These are phyloP conservation scores for Riparia riparia DNA, from an alignment of 2,113 vertebrate genomes.

Conservation along the genomic window DNA sequence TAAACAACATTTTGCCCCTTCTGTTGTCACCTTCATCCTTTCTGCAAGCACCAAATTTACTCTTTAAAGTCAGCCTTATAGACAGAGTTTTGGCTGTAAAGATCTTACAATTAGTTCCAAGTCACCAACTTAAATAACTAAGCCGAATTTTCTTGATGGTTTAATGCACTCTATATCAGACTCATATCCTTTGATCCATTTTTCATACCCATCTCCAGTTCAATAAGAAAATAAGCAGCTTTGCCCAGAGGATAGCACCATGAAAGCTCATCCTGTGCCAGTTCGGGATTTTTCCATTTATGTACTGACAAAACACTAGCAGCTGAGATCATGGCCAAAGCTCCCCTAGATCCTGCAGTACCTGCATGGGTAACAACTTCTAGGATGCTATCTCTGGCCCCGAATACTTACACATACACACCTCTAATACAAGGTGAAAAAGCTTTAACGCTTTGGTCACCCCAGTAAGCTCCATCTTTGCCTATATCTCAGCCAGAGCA, in stretches of 20 bases:
- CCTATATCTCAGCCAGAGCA: background rate
- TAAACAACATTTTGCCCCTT: background rate
- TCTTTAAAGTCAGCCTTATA: background rate
- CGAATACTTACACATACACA: rapidly evolving
- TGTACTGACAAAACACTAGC: background rate
- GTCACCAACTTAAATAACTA: background rate
- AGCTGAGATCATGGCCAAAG: background rate
- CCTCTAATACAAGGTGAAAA: background rate
- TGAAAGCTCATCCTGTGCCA: background rate
- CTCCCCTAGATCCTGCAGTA: background rate
- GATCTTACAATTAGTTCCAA: background rate
- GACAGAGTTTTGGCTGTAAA: background rate
- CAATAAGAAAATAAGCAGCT: slow-evolving; percentile 19
- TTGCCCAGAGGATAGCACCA: background rate
- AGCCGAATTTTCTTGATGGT: background rate
- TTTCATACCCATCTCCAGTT: background rate
- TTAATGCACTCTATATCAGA: background rate
- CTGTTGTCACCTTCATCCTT: background rate
- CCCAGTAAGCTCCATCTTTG: background rate
- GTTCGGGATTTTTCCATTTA: background rate
- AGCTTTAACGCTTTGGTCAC: background rate
- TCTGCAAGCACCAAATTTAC: background rate
- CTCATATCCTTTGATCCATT: background rate
- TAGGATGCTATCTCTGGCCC: background rate
- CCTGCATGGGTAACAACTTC: background rate